Base-by-base conservation (phyloP, 2,113 vertebrate species). In the Gallinago undulata region DNA sequence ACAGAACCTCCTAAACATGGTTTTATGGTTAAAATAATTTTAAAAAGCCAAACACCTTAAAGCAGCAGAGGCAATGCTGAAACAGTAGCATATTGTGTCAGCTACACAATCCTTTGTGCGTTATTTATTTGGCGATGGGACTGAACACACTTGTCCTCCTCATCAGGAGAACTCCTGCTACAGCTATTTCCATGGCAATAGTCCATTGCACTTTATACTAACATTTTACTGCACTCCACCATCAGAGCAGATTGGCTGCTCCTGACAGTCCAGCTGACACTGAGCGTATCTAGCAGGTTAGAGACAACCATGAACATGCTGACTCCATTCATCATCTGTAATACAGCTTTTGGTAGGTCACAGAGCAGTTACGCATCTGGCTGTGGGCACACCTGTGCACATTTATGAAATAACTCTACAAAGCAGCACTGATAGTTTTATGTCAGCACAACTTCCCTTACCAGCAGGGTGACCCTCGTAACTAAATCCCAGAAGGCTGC, bases 81-180 rank as follows among this genome's bases (percentile, higher is more conserved):
- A 70, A 41, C 27, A 66, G 51, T 22, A 66, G 6, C 0, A 0
- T 24, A n/a, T 19, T 7, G 4, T 31, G 8, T 30, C 73, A 56
- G 12, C 21, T 50, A 73, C 43, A 90, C 31, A 87, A 47, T 70
- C 43, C 24, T 67, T 75, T 30, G 28, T 25, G 66, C 15, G 14
- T 67, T 82, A 83, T 19, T 70, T 69, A 74, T 72, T 39, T 87
- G 48, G 24, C 33, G 64, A 30, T 82, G 76, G 31, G 45, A 86
- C 51, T 55, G 31, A 56, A 63, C 9, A 30, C 4, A 2, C 33
- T 37, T 70, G 31, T n/a, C 47, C 51, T 51, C 51, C 56, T 78
- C 4, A 8, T 59, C 69, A 75, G 53, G 33, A 37, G 33, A 84
- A 69, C 79, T 94, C 39, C 41, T 50, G 70, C 37, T 77, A 81